phyloP scores from a whole-genome alignment of 2,888 invertebrate genomes.

The Trisateles emortualis region DNA sequence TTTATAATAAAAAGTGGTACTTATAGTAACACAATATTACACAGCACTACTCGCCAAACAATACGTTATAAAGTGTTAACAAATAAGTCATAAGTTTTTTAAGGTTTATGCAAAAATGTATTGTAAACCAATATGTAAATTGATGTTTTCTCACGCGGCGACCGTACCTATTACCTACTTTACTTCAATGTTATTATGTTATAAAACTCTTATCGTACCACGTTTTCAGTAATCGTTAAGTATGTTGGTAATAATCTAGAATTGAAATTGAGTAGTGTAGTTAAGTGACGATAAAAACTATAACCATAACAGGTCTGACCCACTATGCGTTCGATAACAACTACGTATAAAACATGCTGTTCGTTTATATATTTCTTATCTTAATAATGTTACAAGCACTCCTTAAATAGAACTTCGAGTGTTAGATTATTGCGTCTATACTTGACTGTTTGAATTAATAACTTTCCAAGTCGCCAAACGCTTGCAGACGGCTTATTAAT shows the following conservation, averaged over 20 bases:
- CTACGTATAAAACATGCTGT: slow-evolving; percentile 62
- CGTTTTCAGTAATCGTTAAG: slow-evolving; percentile 50
- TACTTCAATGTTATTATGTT: slow-evolving; percentile 48
- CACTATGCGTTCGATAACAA: slow-evolving; percentile 62
- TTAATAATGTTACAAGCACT: slow-evolving; percentile 66
- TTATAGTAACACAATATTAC: not conserved
- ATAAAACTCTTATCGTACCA: slow-evolving; percentile 52
- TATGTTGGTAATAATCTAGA: slow-evolving; percentile 59
- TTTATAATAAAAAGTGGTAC: not conserved
- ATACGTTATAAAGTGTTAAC: slow-evolving; percentile 17
- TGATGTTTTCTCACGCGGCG: slow-evolving; percentile 29
- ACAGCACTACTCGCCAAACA: not conserved
- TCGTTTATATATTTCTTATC: slow-evolving; percentile 67
- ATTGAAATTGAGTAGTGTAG: slow-evolving; percentile 62
- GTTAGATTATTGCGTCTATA: slow-evolving; percentile 23
- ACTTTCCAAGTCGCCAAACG: slow-evolving; percentile 14
- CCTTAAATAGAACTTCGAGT: slow-evolving; percentile 59
- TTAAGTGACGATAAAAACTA: slow-evolving; percentile 65
- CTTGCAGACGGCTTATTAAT: slow-evolving; percentile 10
- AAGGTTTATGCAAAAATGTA: slow-evolving; percentile 21
- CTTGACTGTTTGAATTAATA: slow-evolving; percentile 28
- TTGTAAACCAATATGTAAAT: slow-evolving; percentile 42
- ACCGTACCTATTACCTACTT: slow-evolving; percentile 37
- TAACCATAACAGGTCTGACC: slow-evolving; percentile 70
- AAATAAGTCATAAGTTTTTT: slow-evolving; percentile 18